phyloP scores from a whole-genome alignment of 1,140 invertebrate genomes.

The Lethrus apterus region DNA sequence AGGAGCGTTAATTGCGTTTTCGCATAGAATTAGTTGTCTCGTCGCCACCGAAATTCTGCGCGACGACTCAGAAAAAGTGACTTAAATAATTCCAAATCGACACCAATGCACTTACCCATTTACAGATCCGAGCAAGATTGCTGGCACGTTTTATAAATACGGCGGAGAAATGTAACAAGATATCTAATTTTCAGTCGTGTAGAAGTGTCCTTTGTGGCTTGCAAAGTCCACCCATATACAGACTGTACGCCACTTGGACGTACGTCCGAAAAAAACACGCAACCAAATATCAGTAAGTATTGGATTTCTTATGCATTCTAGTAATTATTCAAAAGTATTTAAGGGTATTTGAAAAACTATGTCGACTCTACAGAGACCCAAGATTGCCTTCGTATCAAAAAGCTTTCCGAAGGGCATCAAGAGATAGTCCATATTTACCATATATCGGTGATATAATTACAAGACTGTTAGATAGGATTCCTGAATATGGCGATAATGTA shows the following conservation, averaged over 20 bases:
- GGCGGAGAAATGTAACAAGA: constrained; percentile 45
- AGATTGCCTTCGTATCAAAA: constrained; percentile 36
- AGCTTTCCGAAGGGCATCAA: constrained; percentile 37
- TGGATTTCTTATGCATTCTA: constrained; percentile 18
- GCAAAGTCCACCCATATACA: constrained; percentile 47
- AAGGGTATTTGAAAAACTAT: constrained; percentile 41
- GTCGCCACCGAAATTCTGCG: constrained; percentile 45
- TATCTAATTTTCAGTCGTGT: constrained; percentile 50
- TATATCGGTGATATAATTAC: constrained; percentile 44
- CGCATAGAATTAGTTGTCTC: constrained; percentile 46
- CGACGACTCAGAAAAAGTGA: constrained; percentile 37
- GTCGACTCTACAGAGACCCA: constrained; percentile 41
- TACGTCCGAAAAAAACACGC: constrained; percentile 46
- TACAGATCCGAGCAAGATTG: constrained; percentile 44
- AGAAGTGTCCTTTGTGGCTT: constrained; percentile 47
- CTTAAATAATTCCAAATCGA: background rate
- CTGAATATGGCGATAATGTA: constrained; percentile 15
- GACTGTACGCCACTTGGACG: constrained; percentile 45
- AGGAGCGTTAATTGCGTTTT: constrained; percentile 46
- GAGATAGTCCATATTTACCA: constrained; percentile 40
- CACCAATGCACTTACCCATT: background rate
- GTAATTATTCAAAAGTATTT: no score
- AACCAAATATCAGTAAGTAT: constrained; percentile 44
- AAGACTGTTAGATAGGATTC: constrained; percentile 36
- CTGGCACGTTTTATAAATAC: constrained; percentile 47